phyloP scores from a whole-genome alignment of 2,113 vertebrate genomes.

The Egretta garzetta region DNA sequence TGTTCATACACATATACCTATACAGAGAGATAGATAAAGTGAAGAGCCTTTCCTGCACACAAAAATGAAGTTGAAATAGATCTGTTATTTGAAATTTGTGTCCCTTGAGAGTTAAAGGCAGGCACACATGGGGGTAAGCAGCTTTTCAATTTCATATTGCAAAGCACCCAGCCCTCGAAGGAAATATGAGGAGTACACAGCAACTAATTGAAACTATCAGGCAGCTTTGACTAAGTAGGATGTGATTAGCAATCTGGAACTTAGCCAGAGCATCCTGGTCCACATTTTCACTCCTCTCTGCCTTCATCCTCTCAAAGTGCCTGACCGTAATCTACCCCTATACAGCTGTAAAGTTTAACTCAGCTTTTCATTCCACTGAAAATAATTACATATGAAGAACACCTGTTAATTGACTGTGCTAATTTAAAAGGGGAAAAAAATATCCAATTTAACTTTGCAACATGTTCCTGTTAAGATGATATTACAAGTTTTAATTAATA shows the following conservation, averaged over 20 bases:
- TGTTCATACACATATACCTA: background rate
- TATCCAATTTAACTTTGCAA: conserved; percentile 43
- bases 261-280: conserved; percentile 11
- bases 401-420: conserved; percentile 55
- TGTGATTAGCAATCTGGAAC: conserved; percentile 29
- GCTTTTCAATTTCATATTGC: conserved; percentile 6
- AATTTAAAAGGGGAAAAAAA: conserved; percentile 30
- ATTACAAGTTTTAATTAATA: conserved; percentile 67
- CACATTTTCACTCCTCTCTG: background rate
- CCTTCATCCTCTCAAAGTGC: background rate
- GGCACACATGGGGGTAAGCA: background rate
- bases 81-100: background rate
- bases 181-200: background rate
- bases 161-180: background rate
- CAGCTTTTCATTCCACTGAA: conserved; percentile 10
- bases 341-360: background rate
- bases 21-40: background rate
- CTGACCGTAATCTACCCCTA: background rate
- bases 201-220: conserved; percentile 28
- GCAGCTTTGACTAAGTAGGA: conserved; percentile 5
- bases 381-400: conserved; percentile 54
- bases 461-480: conserved; percentile 25
- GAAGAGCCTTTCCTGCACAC: background rate
- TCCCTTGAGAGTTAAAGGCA: background rate
- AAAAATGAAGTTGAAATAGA: background rate